phyloP scores from a whole-genome alignment of 2,888 invertebrate genomes.

The Trissolcus brochymenae region DNA sequence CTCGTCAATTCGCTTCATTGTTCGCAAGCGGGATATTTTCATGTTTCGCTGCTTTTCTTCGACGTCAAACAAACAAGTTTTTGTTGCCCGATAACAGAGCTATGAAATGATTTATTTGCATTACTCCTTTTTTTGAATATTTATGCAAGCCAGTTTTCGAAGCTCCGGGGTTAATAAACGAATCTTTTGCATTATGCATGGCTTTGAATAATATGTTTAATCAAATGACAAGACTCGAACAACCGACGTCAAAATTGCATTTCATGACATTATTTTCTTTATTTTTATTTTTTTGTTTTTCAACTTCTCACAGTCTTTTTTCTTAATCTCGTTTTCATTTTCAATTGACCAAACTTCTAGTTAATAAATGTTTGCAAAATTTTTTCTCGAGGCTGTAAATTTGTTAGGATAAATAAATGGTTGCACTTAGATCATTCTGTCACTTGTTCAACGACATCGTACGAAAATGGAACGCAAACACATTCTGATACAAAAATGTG shows the following conservation, averaged over 20 bases:
- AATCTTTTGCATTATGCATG: conserved; percentile 36
- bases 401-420: background rate
- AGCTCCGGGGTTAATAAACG: conserved; percentile 42
- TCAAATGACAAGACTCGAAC: conserved; percentile 4
- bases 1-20: conserved; percentile 14
- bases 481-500: conserved; percentile 36
- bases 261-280: background rate
- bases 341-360: background rate
- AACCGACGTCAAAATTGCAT: background rate
- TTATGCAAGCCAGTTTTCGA: conserved; percentile 39
- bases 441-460: conserved; percentile 16
- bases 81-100: conserved; percentile 34
- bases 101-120: conserved; percentile 38
- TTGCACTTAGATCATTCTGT: conserved; percentile 13
- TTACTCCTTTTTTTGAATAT: conserved; percentile 39
- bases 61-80: conserved; percentile 43
- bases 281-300: conserved; percentile 1
- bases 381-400: background rate
- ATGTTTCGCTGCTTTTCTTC: conserved; percentile 21
- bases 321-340: background rate
- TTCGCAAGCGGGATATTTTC: conserved; percentile 18
- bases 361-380: background rate
- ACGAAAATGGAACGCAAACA: conserved; percentile 26
- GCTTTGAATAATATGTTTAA: conserved; percentile 17
- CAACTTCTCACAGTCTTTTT: background rate